phyloP scores from a whole-genome alignment of 2,113 vertebrate species.

The Ploceus nigricollis region DNA sequence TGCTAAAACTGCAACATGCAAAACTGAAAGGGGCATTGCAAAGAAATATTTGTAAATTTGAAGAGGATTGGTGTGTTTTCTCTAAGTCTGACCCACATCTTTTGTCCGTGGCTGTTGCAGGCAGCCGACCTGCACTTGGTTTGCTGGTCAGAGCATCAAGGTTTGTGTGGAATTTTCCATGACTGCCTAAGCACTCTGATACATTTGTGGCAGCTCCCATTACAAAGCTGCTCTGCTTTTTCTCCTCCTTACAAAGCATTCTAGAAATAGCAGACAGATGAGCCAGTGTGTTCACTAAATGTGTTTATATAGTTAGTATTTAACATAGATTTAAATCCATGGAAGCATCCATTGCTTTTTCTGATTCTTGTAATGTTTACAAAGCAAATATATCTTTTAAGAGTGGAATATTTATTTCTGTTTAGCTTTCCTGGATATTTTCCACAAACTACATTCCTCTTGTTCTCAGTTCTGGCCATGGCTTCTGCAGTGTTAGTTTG shows the following conservation, averaged over 20 bases:
- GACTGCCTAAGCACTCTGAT: conserved; percentile 65
- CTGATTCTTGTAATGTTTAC: conserved; percentile 22
- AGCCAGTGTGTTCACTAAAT: conserved; percentile 39
- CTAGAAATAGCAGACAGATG: conserved; percentile 70
- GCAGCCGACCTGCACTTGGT: conserved; percentile 26
- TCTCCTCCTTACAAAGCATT: conserved; percentile 67
- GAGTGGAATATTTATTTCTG: conserved; percentile 46
- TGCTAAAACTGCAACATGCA: no score
- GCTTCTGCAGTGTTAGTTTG: neutral
- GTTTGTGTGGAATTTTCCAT: conserved; percentile 80
- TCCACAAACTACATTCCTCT: conserved; percentile 43
- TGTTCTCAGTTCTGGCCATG: neutral
- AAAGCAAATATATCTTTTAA: conserved; percentile 20
- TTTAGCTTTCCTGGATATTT: conserved; percentile 47
- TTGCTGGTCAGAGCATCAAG: conserved; percentile 58
- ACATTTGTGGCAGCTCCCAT: conserved; percentile 55
- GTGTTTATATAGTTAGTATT: conserved; percentile 54
- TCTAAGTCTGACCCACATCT: neutral
- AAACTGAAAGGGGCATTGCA: neutral
- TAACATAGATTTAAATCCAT: conserved; percentile 36
- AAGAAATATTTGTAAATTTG: neutral
- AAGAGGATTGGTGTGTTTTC: neutral
- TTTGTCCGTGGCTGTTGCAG: neutral
- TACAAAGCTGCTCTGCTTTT: conserved; percentile 59
- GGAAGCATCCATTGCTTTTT: conserved; percentile 9